Evolutionary conservation across 2,888 invertebrate genomes (phyloP), one percentile per base, ranked within the genome.

Genomic region (Drosophila cognata): DNA sequence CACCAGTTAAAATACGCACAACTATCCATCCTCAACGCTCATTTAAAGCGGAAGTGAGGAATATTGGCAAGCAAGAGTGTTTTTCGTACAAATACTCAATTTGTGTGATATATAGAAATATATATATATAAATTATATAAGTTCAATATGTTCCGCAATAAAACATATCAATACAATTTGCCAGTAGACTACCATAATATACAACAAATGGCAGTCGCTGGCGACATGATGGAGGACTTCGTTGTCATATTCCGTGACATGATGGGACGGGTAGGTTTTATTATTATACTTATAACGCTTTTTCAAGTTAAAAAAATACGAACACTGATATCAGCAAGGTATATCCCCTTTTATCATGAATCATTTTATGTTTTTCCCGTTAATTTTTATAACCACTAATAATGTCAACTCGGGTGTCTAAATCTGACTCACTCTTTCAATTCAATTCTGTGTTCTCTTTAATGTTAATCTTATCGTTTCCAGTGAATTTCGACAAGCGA

Each of bases 181-280:
- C 95, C 95, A 91, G 93, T 95, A 91, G 96, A 96, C 91, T 92
- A 91, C 75, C 92, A 91, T 71, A 91, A 96, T 95, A 92, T 94
- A 31, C 91, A 95, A 82, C 92, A 95, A 94, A 94, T 84, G 93
- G 94, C 88, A 92, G 94, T 91, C 94, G 92, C 95, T 82, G 96
- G 96, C 83, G 96, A 96, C 93, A 95, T 96, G 87, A 94, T 96
- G 93, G 96, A 96, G 92, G 96, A 96, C 93, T 96, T 96, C 93
- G 94, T 96, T 89, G 93, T 95, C 87, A 94, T 96, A 91, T 95
- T 96, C 91, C 95, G 95, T 81, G 95, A 96, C 88, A 94, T 96
- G 91, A 94, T 96, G 93, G 94, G 94, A 93, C 95, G 95, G 96
- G 96, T 96, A 95, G 77, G 92, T 91, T 57, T 41, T 51, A 11